Base-by-base conservation (phyloP, 2,113 vertebrate species). In the crab-eating macaque (Macaca fascicularis) region DNA sequence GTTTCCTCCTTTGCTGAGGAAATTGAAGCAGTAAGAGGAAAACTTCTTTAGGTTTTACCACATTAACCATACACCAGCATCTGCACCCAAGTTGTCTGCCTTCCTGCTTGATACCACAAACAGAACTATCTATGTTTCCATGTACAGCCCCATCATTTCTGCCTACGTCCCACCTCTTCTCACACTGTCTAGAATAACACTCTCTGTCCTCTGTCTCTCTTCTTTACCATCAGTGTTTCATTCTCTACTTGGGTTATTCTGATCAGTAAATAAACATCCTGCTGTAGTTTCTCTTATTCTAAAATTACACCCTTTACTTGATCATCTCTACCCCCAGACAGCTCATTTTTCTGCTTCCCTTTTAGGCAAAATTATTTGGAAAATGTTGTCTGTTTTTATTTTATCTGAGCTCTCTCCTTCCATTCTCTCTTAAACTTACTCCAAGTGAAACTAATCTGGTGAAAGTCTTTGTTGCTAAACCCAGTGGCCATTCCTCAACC, bases 171-270 rank as follows among this genome's bases (percentile, higher is more conserved):
- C 6, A 22, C 23, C 3, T 32, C 40, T 75, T 67, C 25, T 22
- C 45, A 10, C 0, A 0, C 13, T 23, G 6, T 32, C 19, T 27
- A 20, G 67, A 40, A 61, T 12, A 43, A 43, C 12, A 6, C 10
- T 67, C 38, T 32, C 8, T 85, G 40, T 17, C 13, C 35, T 52
- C 52, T 57, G 4, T 89, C 7, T 78, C n/a, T 78, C 40, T 76
- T 30, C 72, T 52, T 25, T 50, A 7, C 25, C 38, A 32, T n/a
- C 81, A 76, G 3, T 45, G 14, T 64, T 70, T 72, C 57, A 14
- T 67, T 78, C 5, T 74, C 17, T 59, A 40, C n/a, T 82, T 3
- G 5, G 17, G 12, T 67, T n/a, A 52, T 80, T 48, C 38, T 16
- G 13, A 59, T 52, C 8, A 84, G 52, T 10, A 76, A 80, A 69